A percentile compares a stretch with the other conserved stretches of the same genome.
Conservation (phyloP, 23 tunicate genomes). For the Botrylloides violaceus region DNA sequence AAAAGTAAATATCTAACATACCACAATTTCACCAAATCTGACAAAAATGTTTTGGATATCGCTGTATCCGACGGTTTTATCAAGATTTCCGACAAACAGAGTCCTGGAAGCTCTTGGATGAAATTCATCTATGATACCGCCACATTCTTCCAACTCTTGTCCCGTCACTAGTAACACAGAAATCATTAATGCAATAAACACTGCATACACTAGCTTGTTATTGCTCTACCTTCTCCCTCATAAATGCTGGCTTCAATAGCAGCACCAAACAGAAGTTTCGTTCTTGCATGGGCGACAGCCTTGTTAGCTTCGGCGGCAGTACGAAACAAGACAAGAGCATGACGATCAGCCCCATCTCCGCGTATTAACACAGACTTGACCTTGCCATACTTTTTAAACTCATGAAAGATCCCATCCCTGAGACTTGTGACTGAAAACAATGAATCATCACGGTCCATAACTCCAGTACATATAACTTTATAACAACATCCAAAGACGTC, state of each 20-base stretch:
- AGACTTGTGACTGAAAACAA: conserved; percentile 42
- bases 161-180: conserved; percentile 47
- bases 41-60: conserved; percentile 83
- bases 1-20: conserved; percentile 24
- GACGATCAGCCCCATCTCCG: conserved; percentile 61
- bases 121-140: conserved; percentile 85
- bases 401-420: conserved; percentile 79
- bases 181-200: neutral
- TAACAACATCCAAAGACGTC: neutral
- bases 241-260: conserved; percentile 87
- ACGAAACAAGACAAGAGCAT: conserved; percentile 78
- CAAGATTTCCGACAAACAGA: conserved; percentile 75
- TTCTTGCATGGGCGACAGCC: conserved; percentile 66
- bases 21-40: conserved; percentile 85
- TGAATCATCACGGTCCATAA: neutral
- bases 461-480: neutral
- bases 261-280: conserved; percentile 79
- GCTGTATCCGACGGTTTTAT: conserved; percentile 80
- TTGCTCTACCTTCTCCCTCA: conserved; percentile 76
- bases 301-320: conserved; percentile 79
- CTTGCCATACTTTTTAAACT: conserved; percentile 89
- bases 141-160: conserved; percentile 83
- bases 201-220: neutral
- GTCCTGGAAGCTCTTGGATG: conserved; percentile 88
- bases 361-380: conserved; percentile 81